Evolutionary conservation across 2,113 vertebrate species (phyloP), one percentile per base, ranked within the genome.

Genomic region (Misgurnus anguillicaudatus): DNA sequence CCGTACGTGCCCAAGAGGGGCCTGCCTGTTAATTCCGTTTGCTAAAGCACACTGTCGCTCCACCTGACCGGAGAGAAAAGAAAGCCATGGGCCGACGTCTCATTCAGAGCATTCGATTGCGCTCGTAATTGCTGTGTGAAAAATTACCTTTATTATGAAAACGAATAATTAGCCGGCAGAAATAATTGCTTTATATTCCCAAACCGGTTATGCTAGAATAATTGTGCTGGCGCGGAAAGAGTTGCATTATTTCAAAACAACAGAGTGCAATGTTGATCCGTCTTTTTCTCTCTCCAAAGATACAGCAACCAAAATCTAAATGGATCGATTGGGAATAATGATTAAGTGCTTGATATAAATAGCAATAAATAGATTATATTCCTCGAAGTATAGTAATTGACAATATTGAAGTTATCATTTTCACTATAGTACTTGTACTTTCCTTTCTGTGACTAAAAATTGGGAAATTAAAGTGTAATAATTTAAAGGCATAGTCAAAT

Each of bases 1-100:
- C 87, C 93, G 71, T 94, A 96, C 74, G 80, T 90, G 80, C 96
- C 96, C 76, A 92, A 89, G 83, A 95, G 96, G 70, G 96, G 96
- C 53, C 88, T 98, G 88, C 95, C 96, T 86, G 87, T 94, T 79
- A 91, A 85, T 89, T 91, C 91, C 1, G 80, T 87, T 70, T 89
- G 75, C 83, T 95, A 79, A 90, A 94, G 87, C 77, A 75, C 87
- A 84, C 83, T 61, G 24, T 45, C 9, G 42, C 83, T 76, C 86
- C 78, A 31, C 64, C 87, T 31, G 79, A 88, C 66, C 57, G 47
- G 60, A 74, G 67, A 77, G 31, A 47, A 48, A 10, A 51, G 36
- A 60, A 80, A 75, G 19, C 60, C 0, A 67, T 14, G 66, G 85
- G 42, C 86, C 82, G 3, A n/a, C 84, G 45, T 86, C 75, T 55